Evolutionary conservation across 2,888 invertebrate genomes (phyloP).

Genomic region (Halocaridina rubra): DNA sequence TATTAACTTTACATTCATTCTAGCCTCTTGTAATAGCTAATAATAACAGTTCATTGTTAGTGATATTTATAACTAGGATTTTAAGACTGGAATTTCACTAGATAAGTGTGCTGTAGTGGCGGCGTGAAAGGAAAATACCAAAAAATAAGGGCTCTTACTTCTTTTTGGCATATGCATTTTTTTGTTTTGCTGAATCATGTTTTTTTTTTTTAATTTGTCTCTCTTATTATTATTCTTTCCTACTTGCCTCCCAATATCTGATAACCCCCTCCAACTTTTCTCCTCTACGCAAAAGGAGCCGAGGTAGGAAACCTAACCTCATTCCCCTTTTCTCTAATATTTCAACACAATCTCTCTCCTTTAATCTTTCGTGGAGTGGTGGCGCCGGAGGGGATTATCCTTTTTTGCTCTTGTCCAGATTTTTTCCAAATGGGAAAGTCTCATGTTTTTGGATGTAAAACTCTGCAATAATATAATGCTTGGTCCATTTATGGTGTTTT

Average conservation of each 20-base stretch:
- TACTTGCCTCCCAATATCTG: constrained; percentile 9
- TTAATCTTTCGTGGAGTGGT: constrained; percentile 16
- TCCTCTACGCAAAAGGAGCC: constrained; percentile 13
- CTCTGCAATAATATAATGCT: too few relatives aligned
- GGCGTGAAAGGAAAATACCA: constrained; percentile 16
- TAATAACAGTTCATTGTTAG: constrained; percentile 33
- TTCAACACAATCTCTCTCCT: too few relatives aligned
- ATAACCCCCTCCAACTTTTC: neutral
- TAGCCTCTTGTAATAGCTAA: constrained; percentile 20
- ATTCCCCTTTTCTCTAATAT: too few relatives aligned
- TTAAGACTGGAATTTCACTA: constrained; percentile 3
- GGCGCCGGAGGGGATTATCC: constrained; percentile 27
- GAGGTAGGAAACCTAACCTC: constrained; percentile 37
- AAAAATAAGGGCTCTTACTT: constrained; percentile 28
- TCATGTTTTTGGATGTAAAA: too few relatives aligned
- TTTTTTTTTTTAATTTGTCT: constrained; percentile 11
- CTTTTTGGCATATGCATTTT: constrained; percentile 33
- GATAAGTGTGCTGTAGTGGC: constrained; percentile 35
- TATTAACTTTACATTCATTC: neutral
- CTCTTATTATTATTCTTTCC: neutral
- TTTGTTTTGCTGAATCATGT: constrained; percentile 31
- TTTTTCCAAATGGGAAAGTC: too few relatives aligned
- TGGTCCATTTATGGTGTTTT: too few relatives aligned
- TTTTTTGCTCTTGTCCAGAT: too few relatives aligned
- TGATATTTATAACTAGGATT: constrained; percentile 23